Conservation (phyloP, 2,113 vertebrate species). For the Neolamprologus toae region DNA sequence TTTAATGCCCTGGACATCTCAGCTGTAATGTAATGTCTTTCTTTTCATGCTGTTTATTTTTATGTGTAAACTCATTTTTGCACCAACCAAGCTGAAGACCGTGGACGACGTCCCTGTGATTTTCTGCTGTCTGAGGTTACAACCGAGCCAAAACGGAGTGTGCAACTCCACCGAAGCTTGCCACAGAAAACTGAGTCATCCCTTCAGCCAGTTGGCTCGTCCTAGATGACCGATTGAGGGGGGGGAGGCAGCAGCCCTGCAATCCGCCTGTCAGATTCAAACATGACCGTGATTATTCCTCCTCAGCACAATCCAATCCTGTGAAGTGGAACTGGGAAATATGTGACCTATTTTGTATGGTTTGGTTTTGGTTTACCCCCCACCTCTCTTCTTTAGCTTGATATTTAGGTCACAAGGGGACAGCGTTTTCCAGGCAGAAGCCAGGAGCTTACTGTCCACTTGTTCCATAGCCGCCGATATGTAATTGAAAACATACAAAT, state of each 20-base stretch:
- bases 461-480: slow-evolving; percentile 23
- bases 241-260: not conserved
- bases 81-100: not conserved
- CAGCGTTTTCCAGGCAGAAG: slow-evolving; percentile 39
- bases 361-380: slow-evolving; percentile 33
- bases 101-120: not conserved
- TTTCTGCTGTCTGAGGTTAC: slow-evolving; percentile 5
- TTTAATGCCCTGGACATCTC: not conserved
- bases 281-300: slow-evolving; percentile 42
- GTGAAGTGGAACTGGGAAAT: slow-evolving; percentile 27
- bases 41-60: not conserved
- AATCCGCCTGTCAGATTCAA: slow-evolving; percentile 22
- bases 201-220: slow-evolving; percentile 9
- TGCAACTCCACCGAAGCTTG: not conserved
- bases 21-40: not conserved
- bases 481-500: slow-evolving; percentile 67
- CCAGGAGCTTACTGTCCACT: slow-evolving; percentile 57
- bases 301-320: slow-evolving; percentile 33
- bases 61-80: not conserved
- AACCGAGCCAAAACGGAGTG: not conserved
- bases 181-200: slow-evolving; percentile 50
- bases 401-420: slow-evolving; percentile 64
- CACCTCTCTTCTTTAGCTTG: slow-evolving; percentile 27
- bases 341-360: slow-evolving; percentile 47
- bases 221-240: not conserved